These are phyloP conservation scores for Hippasteria phrygiana DNA, from an alignment of 53 echinoderm and acorn worm species.

Conservation along the genomic window DNA sequence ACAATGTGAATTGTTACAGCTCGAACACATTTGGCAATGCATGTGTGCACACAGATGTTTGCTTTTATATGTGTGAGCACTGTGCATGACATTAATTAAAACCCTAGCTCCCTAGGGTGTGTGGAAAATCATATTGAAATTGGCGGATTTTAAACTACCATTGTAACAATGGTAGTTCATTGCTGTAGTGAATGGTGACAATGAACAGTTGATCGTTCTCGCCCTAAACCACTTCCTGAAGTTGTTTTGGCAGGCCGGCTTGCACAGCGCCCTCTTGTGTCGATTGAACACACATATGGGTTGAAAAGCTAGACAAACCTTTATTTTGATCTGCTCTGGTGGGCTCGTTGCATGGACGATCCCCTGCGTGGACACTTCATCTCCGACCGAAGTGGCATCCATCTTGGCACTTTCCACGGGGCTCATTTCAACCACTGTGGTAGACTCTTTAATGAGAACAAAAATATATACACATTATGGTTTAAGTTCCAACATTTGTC, in stretches of 20 bases:
- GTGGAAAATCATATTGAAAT: no score
- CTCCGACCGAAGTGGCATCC: background rate
- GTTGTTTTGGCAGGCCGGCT: background rate
- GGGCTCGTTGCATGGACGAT: slow-evolving; percentile 14
- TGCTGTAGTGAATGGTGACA: background rate
- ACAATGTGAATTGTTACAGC: no score
- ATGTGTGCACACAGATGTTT: no score
- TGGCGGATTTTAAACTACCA: no score
- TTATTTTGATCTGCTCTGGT: slow-evolving; percentile 12
- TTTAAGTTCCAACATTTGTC: no score
- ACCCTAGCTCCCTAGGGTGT: no score
- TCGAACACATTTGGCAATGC: no score
- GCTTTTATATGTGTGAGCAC: no score
- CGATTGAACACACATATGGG: no score
- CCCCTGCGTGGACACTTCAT: background rate
- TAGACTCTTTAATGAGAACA: background rate
- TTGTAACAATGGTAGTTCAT: background rate
- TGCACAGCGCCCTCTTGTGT: background rate
- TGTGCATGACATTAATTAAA: no score
- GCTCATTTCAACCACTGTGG: background rate
- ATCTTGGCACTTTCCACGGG: background rate
- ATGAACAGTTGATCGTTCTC: background rate
- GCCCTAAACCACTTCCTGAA: no score
- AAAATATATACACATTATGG: background rate
- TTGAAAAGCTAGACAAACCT: background rate